phyloP scores from a whole-genome alignment of 2,888 invertebrate species.

The Pseudolycoriella hygida region DNA sequence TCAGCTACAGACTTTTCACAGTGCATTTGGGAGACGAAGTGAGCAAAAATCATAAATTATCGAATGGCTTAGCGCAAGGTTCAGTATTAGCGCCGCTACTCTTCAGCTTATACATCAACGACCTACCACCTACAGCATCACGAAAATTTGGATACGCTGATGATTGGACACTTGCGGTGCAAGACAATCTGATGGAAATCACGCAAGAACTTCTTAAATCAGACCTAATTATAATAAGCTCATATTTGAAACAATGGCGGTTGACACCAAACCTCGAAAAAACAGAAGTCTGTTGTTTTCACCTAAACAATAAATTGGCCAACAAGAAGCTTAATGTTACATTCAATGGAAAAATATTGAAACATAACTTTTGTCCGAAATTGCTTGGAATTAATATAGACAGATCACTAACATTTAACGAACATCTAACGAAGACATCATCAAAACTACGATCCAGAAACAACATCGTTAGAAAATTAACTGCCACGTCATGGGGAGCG shows the following conservation, averaged over 20 bases:
- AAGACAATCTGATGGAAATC: no score
- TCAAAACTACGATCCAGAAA: neutral
- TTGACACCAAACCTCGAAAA: neutral
- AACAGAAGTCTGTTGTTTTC: no score
- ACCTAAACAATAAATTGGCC: neutral
- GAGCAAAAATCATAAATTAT: no score
- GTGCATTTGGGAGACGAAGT: neutral
- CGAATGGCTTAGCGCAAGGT: no score
- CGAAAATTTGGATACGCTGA: no score
- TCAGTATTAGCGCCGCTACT: neutral
- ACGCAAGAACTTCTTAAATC: no score
- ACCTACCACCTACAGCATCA: neutral
- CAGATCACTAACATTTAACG: neutral
- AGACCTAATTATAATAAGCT: no score
- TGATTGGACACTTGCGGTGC: no score
- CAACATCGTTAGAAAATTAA: neutral
- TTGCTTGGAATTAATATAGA: neutral
- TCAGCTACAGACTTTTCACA: neutral
- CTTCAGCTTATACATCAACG: no score
- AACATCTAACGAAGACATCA: neutral
- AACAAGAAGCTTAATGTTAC: neutral
- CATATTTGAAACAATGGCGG: neutral
- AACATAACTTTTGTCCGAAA: neutral
- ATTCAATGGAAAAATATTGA: neutral
- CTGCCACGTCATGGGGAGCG: no score